These are phyloP conservation scores for Fulmarus glacialis DNA, from an alignment of 2,113 vertebrate species.

Conservation along the genomic window DNA sequence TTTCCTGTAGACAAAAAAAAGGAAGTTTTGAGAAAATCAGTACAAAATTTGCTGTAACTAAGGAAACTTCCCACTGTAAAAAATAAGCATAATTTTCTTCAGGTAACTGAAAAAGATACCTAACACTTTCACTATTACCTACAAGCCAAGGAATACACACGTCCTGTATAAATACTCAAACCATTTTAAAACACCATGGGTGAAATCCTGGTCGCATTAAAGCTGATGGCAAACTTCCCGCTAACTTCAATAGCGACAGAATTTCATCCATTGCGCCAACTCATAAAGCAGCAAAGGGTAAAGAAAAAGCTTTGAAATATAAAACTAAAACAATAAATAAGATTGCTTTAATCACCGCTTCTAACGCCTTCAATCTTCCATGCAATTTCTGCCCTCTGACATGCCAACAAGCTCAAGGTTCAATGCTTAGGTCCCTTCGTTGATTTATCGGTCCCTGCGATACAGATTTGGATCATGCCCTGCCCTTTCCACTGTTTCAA, in stretches of 20 bases:
- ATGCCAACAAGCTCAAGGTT: not conserved
- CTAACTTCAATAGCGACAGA: not conserved
- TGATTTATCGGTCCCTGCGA: not conserved
- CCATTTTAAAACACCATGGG: not conserved
- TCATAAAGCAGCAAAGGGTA: not conserved
- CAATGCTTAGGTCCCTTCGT: not conserved
- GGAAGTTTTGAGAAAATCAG: not conserved
- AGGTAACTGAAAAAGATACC: not conserved
- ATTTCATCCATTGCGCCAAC: not conserved
- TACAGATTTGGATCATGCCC: not conserved
- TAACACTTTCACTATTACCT: not conserved
- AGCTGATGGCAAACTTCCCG: not conserved
- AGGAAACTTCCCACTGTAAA: not conserved
- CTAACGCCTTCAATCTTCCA: not conserved
- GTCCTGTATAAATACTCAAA: not conserved
- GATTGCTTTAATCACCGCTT: not conserved
- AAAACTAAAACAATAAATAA: constrained; percentile 5
- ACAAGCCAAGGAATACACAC: not conserved
- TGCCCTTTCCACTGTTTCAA: not conserved
- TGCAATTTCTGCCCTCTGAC: not conserved
- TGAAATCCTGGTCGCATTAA: not conserved
- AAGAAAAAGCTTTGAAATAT: not conserved
- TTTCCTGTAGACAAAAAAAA: not conserved
- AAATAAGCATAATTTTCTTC: not conserved
- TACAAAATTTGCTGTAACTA: not conserved